phyloP scores from a whole-genome alignment of 1,140 invertebrate species.

The Sweltsa coloradensis region DNA sequence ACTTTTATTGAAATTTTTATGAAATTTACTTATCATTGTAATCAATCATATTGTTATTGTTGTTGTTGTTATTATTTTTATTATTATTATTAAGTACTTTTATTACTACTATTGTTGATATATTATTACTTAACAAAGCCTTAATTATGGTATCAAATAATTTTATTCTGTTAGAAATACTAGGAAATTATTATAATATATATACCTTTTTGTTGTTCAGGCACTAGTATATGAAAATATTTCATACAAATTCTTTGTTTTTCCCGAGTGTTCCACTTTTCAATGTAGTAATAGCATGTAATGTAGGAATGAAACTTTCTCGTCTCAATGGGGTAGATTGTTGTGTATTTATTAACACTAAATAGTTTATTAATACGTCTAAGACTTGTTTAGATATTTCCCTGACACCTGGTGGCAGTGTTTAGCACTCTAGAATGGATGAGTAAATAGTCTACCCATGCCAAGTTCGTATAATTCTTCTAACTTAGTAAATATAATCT shows the following conservation, averaged over 20 bases:
- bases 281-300: conserved; percentile 2
- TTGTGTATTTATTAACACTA: too few relatives aligned
- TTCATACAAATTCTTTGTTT: not conserved
- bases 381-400: not conserved
- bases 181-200: too few relatives aligned
- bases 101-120: conserved; percentile 9
- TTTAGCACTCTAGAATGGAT: not conserved
- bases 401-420: not conserved
- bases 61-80: conserved; percentile 1
- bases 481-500: too few relatives aligned
- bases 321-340: conserved; percentile 3
- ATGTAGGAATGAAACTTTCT: conserved; percentile 10
- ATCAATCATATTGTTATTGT: not conserved
- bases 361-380: too few relatives aligned
- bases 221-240: conserved; percentile 3
- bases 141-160: conserved; percentile 10
- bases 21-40: not conserved
- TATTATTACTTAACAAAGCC: too few relatives aligned
- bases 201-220: too few relatives aligned
- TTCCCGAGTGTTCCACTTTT: conserved; percentile 4
- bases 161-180: conserved; percentile 6
- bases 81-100: too few relatives aligned
- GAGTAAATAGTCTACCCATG: too few relatives aligned
- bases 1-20: too few relatives aligned
- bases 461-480: too few relatives aligned